Conservation (phyloP, 1,140 invertebrate genomes). For the Fopius arisanus region DNA sequence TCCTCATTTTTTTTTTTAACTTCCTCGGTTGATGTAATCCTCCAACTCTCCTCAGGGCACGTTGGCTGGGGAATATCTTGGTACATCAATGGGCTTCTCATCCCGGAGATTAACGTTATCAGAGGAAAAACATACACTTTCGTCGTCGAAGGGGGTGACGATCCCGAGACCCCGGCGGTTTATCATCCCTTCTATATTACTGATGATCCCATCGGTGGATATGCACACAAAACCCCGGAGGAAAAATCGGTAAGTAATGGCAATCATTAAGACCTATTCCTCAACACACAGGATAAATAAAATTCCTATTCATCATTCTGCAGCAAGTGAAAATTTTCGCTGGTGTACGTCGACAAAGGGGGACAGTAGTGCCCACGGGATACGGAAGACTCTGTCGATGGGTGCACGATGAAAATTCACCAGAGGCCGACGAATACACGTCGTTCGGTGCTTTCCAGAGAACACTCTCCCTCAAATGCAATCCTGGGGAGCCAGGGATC, state of each 20-base stretch:
- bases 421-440: conserved; percentile 79
- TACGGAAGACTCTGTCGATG: conserved; percentile 86
- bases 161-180: conserved; percentile 79
- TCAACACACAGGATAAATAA: no score
- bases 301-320: conserved; percentile 24
- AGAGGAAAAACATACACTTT: conserved; percentile 91
- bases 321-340: conserved; percentile 84
- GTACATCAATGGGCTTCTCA: conserved; percentile 94
- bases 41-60: conserved; percentile 70
- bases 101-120: conserved; percentile 92
- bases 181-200: conserved; percentile 97
- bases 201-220: conserved; percentile 90
- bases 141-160: conserved; percentile 85
- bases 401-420: conserved; percentile 77
- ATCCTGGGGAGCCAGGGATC: conserved; percentile 82
- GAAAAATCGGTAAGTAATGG: conserved; percentile 75
- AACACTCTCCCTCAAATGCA: conserved; percentile 82
- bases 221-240: conserved; percentile 82
- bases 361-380: conserved; percentile 74
- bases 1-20: background rate
- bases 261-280: background rate
- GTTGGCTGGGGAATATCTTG: conserved; percentile 93
- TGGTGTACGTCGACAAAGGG: conserved; percentile 75
- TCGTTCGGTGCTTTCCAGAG: conserved; percentile 91
- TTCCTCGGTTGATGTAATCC: background rate